A percentile compares a stretch with the other conserved stretches of the same genome.
Evolutionary conservation across 1,140 invertebrate genomes (phyloP).

Genomic region (Pseudomyrmex gracilis): DNA sequence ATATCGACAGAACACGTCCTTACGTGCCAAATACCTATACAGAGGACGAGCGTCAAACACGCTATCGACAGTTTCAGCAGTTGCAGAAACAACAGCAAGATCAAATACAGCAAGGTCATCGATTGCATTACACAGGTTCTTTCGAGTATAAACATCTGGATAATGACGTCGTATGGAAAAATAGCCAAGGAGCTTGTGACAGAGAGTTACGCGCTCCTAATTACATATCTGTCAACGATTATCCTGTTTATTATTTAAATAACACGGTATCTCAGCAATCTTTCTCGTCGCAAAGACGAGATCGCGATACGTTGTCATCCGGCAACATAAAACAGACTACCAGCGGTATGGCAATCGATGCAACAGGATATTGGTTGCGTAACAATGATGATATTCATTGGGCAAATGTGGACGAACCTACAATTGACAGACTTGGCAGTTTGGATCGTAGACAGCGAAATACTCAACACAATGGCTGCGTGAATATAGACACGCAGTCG

Average conservation of each 20-base stretch:
- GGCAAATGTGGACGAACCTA: conserved; percentile 77
- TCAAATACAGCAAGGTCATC: conserved; percentile 65
- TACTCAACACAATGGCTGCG: conserved; percentile 77
- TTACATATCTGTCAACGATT: conserved; percentile 72
- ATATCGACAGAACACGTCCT: conserved; percentile 76
- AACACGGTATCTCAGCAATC: conserved; percentile 63
- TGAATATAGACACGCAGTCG: conserved; percentile 74
- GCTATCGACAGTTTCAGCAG: conserved; percentile 75
- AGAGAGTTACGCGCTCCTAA: conserved; percentile 71
- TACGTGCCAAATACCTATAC: conserved; percentile 78
- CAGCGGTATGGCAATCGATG: conserved; percentile 62
- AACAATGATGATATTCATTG: conserved; percentile 82
- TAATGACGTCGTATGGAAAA: conserved; percentile 74
- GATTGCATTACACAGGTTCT: conserved; percentile 47
- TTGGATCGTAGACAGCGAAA: conserved; percentile 87
- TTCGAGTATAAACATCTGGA: conserved; percentile 74
- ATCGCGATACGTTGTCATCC: conserved; percentile 53
- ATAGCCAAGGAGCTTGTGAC: conserved; percentile 71
- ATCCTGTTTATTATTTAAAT: conserved; percentile 68
- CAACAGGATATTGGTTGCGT: conserved; percentile 79
- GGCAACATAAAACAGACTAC: conserved; percentile 50
- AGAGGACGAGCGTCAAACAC: conserved; percentile 79
- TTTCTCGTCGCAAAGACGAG: conserved; percentile 52
- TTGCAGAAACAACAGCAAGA: conserved; percentile 61
- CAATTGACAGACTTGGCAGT: conserved; percentile 87